Evolutionary conservation across 2,113 vertebrate genomes (phyloP), one percentile per base, ranked within the genome.

Genomic region (Brachyistius frenatus): DNA sequence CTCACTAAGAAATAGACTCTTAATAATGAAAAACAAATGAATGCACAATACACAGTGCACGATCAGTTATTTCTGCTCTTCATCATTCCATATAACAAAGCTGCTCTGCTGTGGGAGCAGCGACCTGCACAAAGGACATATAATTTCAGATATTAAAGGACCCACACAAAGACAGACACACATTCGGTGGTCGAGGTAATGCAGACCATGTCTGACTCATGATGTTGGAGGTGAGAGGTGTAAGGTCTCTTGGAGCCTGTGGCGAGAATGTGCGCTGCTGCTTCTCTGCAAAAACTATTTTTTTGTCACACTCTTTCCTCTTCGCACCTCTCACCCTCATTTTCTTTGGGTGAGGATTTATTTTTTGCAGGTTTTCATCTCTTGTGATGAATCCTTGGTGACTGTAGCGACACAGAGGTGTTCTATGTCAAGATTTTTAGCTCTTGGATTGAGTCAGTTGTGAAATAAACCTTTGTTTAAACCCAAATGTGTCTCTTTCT

Each of bases 161-260:
- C 30, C 63, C 57, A 68, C 50, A 33, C 35, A 41, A 23, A 44
- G 7, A 16, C 11, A 64, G 3, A 56, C 5, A 39, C 52, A 44
- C 46, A 33, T 23, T 15, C 11, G 60, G 67, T 55, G 73, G 47
- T 41, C 71, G 74, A 72, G 73, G 14, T 76, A 75, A 81, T 63
- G 66, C 57, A 61, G 52, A 72, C 44, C 31, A 5, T 23, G 52
- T 61, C 44, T 90, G 81, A 89, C 85, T 92, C 46, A 81, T 81
- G 47, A 73, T 75, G 81, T 81, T 84, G 85, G 52, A 84, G 81
- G 83, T 89, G 60, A 82, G 57, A 83, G 85, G 53, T 76, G 47
- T 64, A 64, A 66, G 62, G 73, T 79, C 53, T 66, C 54, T 23
- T 49, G 57, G 74, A 80, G 46, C 46, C 60, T 2, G 52, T 36